Evolutionary conservation across 1,140 invertebrate species (phyloP).

Genomic region (Drosophila ogumai): DNA sequence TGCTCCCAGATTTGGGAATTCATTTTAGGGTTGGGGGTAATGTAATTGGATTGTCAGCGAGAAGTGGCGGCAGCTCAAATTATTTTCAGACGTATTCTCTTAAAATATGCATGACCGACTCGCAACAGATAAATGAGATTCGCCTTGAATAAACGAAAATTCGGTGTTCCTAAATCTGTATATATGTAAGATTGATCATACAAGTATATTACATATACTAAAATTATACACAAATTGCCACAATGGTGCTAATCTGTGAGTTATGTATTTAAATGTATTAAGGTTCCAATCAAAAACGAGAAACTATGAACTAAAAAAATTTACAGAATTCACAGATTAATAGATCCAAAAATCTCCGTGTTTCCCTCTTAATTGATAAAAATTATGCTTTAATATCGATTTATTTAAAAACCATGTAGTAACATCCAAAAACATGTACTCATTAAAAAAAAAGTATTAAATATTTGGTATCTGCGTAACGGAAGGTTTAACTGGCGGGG

Average conservation of each 20-base stretch:
- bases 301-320: too few species aligned
- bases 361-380: neutral
- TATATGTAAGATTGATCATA: too few species aligned
- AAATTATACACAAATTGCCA: neutral
- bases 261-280: too few species aligned
- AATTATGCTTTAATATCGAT: neutral
- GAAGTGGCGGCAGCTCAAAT: slow-evolving; percentile 8
- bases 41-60: slow-evolving; percentile 36
- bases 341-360: neutral
- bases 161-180: too few species aligned
- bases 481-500: neutral
- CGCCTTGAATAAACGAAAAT: neutral
- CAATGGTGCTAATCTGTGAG: neutral
- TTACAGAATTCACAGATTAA: too few species aligned
- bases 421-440: too few species aligned
- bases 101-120: slow-evolving; percentile 30
- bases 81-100: slow-evolving; percentile 46
- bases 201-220: too few species aligned
- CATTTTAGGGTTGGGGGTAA: slow-evolving; percentile 28
- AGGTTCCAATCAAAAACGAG: too few species aligned
- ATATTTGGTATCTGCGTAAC: neutral
- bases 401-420: too few species aligned
- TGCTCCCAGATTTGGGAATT: slow-evolving; percentile 6
- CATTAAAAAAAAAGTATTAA: too few species aligned
- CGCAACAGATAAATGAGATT: neutral